Evolutionary conservation across 2,888 invertebrate species (phyloP).

Genomic region (Xanthostigma xanthostigma): DNA sequence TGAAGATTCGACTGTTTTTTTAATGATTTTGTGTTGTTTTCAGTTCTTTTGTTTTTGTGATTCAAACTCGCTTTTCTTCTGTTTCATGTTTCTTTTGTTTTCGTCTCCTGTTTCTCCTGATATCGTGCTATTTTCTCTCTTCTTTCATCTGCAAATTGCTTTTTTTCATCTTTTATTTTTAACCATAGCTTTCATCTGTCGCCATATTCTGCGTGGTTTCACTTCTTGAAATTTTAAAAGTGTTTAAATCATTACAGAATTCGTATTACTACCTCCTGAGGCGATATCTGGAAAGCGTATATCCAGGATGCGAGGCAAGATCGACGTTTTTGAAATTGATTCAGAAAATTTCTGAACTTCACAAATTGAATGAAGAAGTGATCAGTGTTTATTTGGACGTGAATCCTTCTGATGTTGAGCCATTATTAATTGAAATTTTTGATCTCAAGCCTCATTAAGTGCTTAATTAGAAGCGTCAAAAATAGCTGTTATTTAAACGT

Average conservation of each 20-base stretch:
- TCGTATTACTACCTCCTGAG: constrained; percentile 80
- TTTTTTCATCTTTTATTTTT: constrained; percentile 8
- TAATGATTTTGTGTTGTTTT: too few species aligned
- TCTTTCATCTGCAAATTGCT: background rate
- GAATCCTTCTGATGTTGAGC: constrained; percentile 82
- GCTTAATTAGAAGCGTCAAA: too few species aligned
- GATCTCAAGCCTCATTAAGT: constrained; percentile 57
- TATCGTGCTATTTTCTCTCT: too few species aligned
- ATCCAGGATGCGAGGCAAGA: constrained; percentile 74
- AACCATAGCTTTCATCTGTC: constrained; percentile 7
- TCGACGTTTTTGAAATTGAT: constrained; percentile 77
- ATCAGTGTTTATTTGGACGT: constrained; percentile 84
- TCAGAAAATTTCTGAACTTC: constrained; percentile 80
- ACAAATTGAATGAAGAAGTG: constrained; percentile 79
- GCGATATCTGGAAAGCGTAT: constrained; percentile 69
- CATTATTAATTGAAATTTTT: constrained; percentile 86
- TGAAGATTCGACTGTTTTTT: too few species aligned
- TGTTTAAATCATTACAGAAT: constrained; percentile 40
- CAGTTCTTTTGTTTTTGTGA: too few species aligned
- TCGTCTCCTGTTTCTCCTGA: too few species aligned
- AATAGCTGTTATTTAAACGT: too few species aligned
- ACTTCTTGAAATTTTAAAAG: background rate
- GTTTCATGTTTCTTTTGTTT: too few species aligned
- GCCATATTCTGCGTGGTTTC: background rate
- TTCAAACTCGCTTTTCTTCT: too few species aligned